Evolutionary conservation across 2,797 vertebrate species (phyloP).

Genomic region (Hypotaenidia okinawae): DNA sequence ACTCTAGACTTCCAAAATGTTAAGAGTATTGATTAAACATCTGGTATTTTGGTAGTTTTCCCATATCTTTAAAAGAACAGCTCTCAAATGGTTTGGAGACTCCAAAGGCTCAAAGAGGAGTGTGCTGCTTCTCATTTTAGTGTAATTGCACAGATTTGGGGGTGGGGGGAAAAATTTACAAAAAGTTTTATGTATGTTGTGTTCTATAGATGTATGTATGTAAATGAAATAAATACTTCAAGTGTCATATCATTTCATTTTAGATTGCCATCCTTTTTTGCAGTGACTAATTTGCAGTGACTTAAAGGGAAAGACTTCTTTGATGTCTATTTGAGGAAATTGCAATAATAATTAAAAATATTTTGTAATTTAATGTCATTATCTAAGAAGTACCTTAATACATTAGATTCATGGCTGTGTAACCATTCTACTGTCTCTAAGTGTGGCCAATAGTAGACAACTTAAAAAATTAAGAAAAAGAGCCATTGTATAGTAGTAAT

Average conservation of each 20-base stretch:
- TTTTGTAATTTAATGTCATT: background rate
- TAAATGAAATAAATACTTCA: conserved; percentile 25
- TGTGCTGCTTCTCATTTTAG: conserved; percentile 49
- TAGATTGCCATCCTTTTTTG: background rate
- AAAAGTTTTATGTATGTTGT: conserved; percentile 1
- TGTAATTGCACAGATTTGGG: conserved; percentile 39
- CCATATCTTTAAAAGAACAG: conserved; percentile 71
- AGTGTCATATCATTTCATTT: background rate
- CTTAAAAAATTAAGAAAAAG: background rate
- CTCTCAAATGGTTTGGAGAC: conserved; percentile 66
- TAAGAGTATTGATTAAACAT: conserved; percentile 75
- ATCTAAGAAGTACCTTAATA: background rate
- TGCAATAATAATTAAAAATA: background rate
- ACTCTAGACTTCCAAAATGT: conserved; percentile 72
- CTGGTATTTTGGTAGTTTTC: conserved; percentile 74
- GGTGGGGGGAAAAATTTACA: background rate
- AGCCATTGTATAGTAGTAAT: background rate
- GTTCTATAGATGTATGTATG: background rate
- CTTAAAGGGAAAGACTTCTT: background rate
- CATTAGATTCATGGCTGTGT: background rate
- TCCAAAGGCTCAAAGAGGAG: conserved; percentile 60
- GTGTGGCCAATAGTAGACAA: rapidly evolving
- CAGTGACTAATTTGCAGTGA: background rate
- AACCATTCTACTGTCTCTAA: background rate
- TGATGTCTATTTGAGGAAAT: background rate